Percentiles rank a stretch among this genome's conserved stretches.
phyloP scores from a whole-genome alignment of 1,140 invertebrate species.

The Helicoverpa armigera region DNA sequence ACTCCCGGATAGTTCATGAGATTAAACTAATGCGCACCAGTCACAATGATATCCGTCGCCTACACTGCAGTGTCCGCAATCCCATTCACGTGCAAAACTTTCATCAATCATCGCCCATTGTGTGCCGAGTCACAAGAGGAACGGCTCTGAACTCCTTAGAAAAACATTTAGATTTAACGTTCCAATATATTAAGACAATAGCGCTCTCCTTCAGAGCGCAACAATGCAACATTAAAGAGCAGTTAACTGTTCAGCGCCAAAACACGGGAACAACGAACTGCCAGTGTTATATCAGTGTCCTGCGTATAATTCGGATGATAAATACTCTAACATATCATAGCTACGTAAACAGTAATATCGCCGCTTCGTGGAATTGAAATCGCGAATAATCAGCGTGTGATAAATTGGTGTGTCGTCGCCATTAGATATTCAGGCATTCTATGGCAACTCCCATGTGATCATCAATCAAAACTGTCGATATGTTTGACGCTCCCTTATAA shows the following conservation, averaged over 20 bases:
- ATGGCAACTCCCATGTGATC: slow-evolving; percentile 57
- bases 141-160: background rate
- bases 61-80: slow-evolving; percentile 3
- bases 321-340: slow-evolving; percentile 22
- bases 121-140: background rate
- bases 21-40: background rate
- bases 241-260: background rate
- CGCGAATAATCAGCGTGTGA: slow-evolving; percentile 53
- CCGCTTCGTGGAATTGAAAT: slow-evolving; percentile 39
- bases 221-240: background rate
- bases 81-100: slow-evolving; percentile 10
- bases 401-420: slow-evolving; percentile 58
- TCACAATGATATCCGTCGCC: background rate
- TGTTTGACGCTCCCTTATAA: slow-evolving; percentile 54
- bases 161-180: background rate
- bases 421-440: slow-evolving; percentile 61
- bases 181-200: too few species aligned
- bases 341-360: background rate
- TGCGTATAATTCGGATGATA: slow-evolving; percentile 5
- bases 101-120: slow-evolving; percentile 32
- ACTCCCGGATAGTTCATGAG: background rate
- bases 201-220: too few species aligned
- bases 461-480: slow-evolving; percentile 71
- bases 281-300: slow-evolving; percentile 10
- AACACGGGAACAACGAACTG: background rate